Evolutionary conservation across 2,797 vertebrate species (phyloP).

Genomic region (Rhynchotus rufescens): DNA sequence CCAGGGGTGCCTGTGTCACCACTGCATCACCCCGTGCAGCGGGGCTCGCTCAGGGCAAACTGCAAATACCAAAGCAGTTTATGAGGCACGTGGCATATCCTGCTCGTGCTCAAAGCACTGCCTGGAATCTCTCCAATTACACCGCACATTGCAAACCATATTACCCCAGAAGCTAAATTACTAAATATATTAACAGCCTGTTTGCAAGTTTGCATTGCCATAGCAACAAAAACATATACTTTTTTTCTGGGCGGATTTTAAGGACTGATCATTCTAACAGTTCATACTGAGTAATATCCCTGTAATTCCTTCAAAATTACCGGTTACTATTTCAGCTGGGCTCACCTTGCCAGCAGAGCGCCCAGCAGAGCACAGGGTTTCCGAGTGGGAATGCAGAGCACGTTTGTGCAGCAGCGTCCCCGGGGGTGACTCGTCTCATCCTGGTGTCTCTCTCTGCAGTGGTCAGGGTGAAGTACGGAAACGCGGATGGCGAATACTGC

Average conservation of each 20-base stretch:
- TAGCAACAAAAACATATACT: constrained; percentile 31
- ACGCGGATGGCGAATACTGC: constrained; percentile 96
- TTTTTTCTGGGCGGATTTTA: constrained; percentile 25
- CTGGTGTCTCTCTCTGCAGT: constrained; percentile 78
- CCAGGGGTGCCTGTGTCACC: neutral
- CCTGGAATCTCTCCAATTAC: constrained; percentile 11
- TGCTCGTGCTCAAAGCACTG: neutral
- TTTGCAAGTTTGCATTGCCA: constrained; percentile 25
- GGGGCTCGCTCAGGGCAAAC: neutral
- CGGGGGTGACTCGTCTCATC: neutral
- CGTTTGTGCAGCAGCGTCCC: neutral
- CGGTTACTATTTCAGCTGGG: constrained; percentile 21
- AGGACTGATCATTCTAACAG: constrained; percentile 1
- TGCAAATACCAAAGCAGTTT: constrained; percentile 17
- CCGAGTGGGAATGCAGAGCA: constrained; percentile 38
- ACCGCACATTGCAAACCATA: neutral
- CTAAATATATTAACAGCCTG: neutral
- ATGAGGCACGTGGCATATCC: neutral
- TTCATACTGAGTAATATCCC: constrained; percentile 28
- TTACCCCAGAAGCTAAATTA: constrained; percentile 21
- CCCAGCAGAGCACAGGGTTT: constrained; percentile 35
- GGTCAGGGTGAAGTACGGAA: constrained; percentile 96
- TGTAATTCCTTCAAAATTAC: constrained; percentile 45
- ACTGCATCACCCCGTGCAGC: neutral
- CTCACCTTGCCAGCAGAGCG: constrained; percentile 8